Conservation (phyloP, 2,888 invertebrate species). For the Cheilosia impressa region DNA sequence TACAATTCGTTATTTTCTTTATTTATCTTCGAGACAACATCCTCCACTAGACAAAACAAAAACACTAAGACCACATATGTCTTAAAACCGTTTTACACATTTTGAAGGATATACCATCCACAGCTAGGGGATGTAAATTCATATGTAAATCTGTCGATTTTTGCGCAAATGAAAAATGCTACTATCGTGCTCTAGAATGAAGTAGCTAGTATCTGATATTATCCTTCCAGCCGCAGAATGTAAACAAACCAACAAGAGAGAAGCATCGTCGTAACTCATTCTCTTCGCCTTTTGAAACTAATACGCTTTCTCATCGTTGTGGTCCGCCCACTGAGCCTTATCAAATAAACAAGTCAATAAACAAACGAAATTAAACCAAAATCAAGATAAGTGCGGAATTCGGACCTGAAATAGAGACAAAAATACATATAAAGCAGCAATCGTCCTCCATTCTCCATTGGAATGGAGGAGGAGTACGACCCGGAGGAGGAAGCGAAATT, state of each 20-base stretch:
- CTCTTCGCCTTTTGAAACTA: constrained; percentile 33
- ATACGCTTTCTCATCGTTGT: constrained; percentile 37
- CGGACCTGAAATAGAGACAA: constrained; percentile 31
- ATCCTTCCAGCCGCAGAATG: constrained; percentile 47
- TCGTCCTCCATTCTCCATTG: neutral
- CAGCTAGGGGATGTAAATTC: neutral
- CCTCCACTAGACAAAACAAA: no score
- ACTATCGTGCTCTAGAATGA: constrained; percentile 27
- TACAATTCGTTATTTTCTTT: no score
- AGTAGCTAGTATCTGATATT: constrained; percentile 33
- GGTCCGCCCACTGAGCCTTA: constrained; percentile 33
- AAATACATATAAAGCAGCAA: constrained; percentile 12
- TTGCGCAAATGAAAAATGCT: constrained; percentile 41
- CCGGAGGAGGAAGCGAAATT: constrained; percentile 37
- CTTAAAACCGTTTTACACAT: neutral
- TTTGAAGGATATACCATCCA: neutral
- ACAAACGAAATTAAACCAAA: constrained; percentile 63
- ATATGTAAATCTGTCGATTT: constrained; percentile 8
- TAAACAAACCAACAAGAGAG: constrained; percentile 35
- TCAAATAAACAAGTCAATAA: constrained; percentile 68
- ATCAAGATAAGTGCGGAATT: constrained; percentile 65
- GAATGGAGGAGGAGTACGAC: neutral
- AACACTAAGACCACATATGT: no score
- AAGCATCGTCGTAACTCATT: constrained; percentile 28
- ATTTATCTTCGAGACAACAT: no score